These are phyloP conservation scores for Sebastes oblongus DNA, from an alignment of 2,797 vertebrate genomes.

Conservation along the genomic window DNA sequence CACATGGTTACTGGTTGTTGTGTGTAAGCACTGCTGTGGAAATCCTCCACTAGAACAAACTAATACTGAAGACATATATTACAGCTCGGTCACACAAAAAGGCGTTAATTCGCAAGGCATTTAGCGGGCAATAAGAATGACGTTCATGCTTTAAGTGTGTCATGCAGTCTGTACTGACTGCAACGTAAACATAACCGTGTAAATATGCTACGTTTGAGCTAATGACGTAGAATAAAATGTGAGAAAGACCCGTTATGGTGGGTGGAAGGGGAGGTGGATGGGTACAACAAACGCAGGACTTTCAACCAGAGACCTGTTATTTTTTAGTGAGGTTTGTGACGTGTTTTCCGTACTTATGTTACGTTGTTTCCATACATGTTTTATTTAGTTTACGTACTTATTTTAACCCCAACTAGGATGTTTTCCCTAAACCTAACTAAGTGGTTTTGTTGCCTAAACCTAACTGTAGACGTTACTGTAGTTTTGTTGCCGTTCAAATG, in stretches of 20 bases:
- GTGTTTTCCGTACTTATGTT: background rate
- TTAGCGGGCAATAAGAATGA: too few species aligned
- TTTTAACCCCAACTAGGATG: too few species aligned
- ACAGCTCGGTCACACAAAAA: background rate
- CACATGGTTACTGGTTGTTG: background rate
- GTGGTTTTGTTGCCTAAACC: background rate
- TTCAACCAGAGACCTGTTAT: background rate
- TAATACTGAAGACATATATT: background rate
- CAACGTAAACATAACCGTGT: too few species aligned
- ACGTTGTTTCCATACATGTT: background rate
- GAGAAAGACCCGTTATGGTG: background rate
- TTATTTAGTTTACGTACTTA: background rate
- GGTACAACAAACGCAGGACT: background rate
- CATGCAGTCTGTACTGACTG: too few species aligned
- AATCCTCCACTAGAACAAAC: constrained; percentile 20
- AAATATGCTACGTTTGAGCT: too few species aligned
- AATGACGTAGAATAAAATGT: background rate
- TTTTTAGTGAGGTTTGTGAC: background rate
- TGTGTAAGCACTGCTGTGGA: background rate
- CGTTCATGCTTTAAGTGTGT: too few species aligned
- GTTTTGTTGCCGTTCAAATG: background rate
- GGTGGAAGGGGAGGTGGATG: background rate
- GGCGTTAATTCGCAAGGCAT: background rate
- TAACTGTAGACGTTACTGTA: background rate
- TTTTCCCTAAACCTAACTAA: background rate